These are phyloP conservation scores for Andricus quercusramuli DNA, from an alignment of 2,888 invertebrate species.

Conservation along the genomic window DNA sequence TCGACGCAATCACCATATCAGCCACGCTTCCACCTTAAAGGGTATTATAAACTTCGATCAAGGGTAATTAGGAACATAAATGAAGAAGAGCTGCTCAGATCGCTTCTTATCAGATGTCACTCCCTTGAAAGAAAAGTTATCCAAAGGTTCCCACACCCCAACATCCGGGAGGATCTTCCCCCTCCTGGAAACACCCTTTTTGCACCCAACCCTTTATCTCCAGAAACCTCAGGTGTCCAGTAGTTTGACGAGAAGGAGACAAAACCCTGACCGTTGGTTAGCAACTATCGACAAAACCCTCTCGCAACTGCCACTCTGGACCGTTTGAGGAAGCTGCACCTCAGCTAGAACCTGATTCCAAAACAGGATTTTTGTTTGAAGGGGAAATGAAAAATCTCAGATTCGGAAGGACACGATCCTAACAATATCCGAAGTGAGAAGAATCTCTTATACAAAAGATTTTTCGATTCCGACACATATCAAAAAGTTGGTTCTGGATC, in stretches of 20 bases:
- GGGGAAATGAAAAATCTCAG: slow-evolving; percentile 28
- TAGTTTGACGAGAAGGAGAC: slow-evolving; percentile 61
- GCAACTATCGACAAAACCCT: slow-evolving; percentile 44
- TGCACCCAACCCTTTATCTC: slow-evolving; percentile 30
- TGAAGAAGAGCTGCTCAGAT: slow-evolving; percentile 13
- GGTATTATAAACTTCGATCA: slow-evolving; percentile 6
- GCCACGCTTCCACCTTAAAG: slow-evolving; percentile 45
- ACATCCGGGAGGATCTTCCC: slow-evolving; percentile 24
- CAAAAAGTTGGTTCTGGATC: too few species aligned
- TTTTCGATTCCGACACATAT: too few species aligned
- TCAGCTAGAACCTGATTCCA: slow-evolving; percentile 71
- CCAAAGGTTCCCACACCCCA: background rate
- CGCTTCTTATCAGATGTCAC: background rate
- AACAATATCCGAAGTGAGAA: background rate
- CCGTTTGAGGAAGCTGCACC: slow-evolving; percentile 72
- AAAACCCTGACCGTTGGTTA: slow-evolving; percentile 63
- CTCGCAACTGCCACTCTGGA: slow-evolving; percentile 69
- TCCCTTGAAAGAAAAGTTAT: background rate
- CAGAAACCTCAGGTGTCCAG: slow-evolving; percentile 58
- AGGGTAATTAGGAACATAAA: background rate
- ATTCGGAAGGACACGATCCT: background rate
- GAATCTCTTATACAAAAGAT: too few species aligned
- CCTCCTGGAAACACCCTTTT: slow-evolving; percentile 14
- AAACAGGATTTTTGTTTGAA: slow-evolving; percentile 73
- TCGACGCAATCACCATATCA: slow-evolving; percentile 49